Evolutionary conservation across 2,797 vertebrate species (phyloP).

Genomic region (Phrynocephalus guinanensis): DNA sequence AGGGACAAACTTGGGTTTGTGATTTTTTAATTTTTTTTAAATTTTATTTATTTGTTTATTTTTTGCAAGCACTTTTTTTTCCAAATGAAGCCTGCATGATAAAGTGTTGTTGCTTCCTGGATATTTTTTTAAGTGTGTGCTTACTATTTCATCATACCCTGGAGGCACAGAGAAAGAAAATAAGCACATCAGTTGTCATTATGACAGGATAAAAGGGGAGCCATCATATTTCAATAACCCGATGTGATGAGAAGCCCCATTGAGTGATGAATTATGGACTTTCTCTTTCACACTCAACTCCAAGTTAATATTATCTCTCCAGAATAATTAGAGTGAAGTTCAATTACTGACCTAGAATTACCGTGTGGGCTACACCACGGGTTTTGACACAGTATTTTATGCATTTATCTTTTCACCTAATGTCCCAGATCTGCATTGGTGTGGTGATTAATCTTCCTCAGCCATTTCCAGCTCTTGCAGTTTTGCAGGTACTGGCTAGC

Average conservation of each 20-base stretch:
- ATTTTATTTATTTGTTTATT: slow-evolving; percentile 2
- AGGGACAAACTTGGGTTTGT: slow-evolving; percentile 9
- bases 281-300: slow-evolving; percentile 87
- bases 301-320: slow-evolving; percentile 99
- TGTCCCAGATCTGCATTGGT: slow-evolving; percentile 91
- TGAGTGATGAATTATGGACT: slow-evolving; percentile 92
- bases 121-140: slow-evolving; percentile 91
- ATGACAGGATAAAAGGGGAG: slow-evolving; percentile 99
- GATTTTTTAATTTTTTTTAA: too few species aligned
- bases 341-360: slow-evolving; percentile 96
- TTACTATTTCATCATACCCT: slow-evolving; percentile 98
- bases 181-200: slow-evolving; percentile 99
- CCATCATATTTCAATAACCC: slow-evolving; percentile 99
- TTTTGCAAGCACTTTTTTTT: slow-evolving; percentile 61
- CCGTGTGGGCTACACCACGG: slow-evolving; percentile 84
- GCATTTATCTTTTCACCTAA: slow-evolving; percentile 96
- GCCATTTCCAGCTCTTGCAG: slow-evolving; percentile 79
- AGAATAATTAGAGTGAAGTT: slow-evolving; percentile 99
- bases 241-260: slow-evolving; percentile 88
- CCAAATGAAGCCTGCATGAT: slow-evolving; percentile 82
- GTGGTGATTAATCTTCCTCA: slow-evolving; percentile 92
- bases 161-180: slow-evolving; percentile 90
- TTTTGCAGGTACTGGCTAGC: slow-evolving; percentile 85
- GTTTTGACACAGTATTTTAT: slow-evolving; percentile 88
- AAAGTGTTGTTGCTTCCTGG: slow-evolving; percentile 90